Percentiles rank a stretch among this genome's conserved stretches.
Conservation (phyloP, 2,888 invertebrate species). For the Temnothorax unifasciatus region DNA sequence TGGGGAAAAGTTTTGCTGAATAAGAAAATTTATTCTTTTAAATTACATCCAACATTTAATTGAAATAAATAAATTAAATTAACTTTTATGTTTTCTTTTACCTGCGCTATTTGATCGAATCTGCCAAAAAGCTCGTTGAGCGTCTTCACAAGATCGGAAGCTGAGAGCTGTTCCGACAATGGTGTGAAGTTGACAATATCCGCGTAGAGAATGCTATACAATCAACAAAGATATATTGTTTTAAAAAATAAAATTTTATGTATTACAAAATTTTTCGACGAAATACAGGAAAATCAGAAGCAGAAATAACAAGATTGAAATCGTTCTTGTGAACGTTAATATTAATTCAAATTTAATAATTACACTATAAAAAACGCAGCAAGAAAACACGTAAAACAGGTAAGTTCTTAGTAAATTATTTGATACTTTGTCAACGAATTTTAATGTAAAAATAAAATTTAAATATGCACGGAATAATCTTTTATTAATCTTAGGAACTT, state of each 20-base stretch:
- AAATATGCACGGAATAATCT: not conserved
- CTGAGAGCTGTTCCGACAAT: conserved; percentile 96
- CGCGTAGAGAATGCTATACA: conserved; percentile 95
- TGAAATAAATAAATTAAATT: conserved; percentile 13
- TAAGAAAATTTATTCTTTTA: not conserved
- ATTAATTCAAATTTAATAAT: conserved; percentile 4
- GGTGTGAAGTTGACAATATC: conserved; percentile 99
- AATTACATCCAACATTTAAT: not conserved
- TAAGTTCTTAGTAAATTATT: not conserved
- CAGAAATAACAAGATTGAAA: not conserved
- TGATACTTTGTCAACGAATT: not conserved
- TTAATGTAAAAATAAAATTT: conserved; percentile 4
- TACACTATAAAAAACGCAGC: not conserved
- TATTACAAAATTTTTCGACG: not conserved
- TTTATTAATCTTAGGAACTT: not conserved
- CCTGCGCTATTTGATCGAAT: conserved; percentile 99
- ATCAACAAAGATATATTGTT: conserved; percentile 20
- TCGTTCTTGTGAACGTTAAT: not conserved
- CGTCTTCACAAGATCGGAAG: conserved; percentile 97
- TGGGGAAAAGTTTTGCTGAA: not conserved
- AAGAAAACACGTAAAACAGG: not conserved
- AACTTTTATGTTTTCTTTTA: conserved; percentile 85
- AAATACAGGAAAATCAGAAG: not conserved
- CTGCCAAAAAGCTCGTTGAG: conserved; percentile 98
- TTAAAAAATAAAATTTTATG: conserved; percentile 1